Percentiles rank a stretch among this genome's conserved stretches.
Evolutionary conservation across 2,888 invertebrate genomes (phyloP).

Genomic region (Caenorhabditis sp.): DNA sequence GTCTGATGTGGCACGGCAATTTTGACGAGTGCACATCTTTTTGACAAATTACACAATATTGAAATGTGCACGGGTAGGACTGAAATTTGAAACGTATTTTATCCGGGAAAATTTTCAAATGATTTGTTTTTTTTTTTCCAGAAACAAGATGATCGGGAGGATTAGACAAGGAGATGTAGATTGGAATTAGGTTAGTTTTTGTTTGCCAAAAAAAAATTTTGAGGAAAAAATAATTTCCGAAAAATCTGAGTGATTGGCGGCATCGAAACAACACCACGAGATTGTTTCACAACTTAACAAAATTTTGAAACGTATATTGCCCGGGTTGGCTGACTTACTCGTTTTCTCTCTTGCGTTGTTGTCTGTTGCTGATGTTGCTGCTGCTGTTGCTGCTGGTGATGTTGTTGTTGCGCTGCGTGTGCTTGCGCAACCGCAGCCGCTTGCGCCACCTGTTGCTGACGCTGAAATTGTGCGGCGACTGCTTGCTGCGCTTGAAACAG

Average conservation of each 20-base stretch:
- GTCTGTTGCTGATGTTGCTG: constrained; percentile 17
- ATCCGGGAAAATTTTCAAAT: neutral
- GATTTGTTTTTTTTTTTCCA: neutral
- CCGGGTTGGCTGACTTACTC: constrained; percentile 24
- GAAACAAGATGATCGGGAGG: too few relatives aligned
- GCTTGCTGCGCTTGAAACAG: constrained; percentile 40
- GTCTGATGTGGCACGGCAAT: constrained; percentile 69
- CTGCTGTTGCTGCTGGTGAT: constrained; percentile 24
- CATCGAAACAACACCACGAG: too few relatives aligned
- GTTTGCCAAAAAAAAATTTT: too few relatives aligned
- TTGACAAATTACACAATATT: constrained; percentile 68
- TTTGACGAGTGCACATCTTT: constrained; percentile 70
- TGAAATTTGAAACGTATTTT: constrained; percentile 39
- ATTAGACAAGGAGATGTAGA: too few relatives aligned
- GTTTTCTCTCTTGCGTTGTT: constrained; percentile 28
- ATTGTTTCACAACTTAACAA: too few relatives aligned
- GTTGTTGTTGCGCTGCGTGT: constrained; percentile 35
- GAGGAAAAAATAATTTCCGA: too few relatives aligned
- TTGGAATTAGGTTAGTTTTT: too few relatives aligned
- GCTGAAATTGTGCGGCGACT: constrained; percentile 29
- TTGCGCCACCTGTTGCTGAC: constrained; percentile 15
- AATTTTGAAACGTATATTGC: constrained; percentile 23
- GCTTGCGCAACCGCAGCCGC: neutral
- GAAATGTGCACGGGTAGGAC: constrained; percentile 69
- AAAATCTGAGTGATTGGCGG: too few relatives aligned